Evolutionary conservation across 2,797 vertebrate genomes (phyloP).

Genomic region (Catostomus latipinnis): DNA sequence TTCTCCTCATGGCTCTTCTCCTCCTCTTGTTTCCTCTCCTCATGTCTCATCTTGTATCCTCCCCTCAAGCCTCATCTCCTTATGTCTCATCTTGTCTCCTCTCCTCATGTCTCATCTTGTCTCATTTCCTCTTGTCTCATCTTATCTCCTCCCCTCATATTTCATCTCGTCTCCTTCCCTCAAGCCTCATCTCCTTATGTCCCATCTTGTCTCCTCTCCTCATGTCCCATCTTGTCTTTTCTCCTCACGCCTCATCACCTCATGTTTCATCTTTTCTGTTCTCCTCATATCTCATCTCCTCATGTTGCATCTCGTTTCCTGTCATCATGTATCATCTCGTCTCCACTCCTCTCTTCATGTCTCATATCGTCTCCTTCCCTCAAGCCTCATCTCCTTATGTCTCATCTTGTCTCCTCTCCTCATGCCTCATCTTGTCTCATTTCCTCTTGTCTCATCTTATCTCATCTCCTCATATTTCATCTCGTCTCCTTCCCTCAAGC

Average conservation of each 20-base stretch:
- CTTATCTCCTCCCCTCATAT: slow-evolving; percentile 38
- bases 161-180: slow-evolving; percentile 67
- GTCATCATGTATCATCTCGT: slow-evolving; percentile 67
- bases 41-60: neutral
- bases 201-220: slow-evolving; percentile 59
- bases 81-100: slow-evolving; percentile 13
- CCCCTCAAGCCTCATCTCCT: slow-evolving; percentile 37
- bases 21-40: slow-evolving; percentile 64
- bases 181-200: slow-evolving; percentile 58
- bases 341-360: slow-evolving; percentile 52
- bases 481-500: neutral
- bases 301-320: slow-evolving; percentile 51
- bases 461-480: slow-evolving; percentile 50
- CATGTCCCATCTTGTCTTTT: neutral
- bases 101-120: slow-evolving; percentile 55
- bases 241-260: slow-evolving; percentile 39
- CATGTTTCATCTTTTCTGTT: neutral
- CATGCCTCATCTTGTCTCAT: slow-evolving; percentile 64
- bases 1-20: slow-evolving; percentile 57
- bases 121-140: slow-evolving; percentile 40
- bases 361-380: neutral
- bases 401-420: slow-evolving; percentile 23
- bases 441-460: slow-evolving; percentile 66
- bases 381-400: slow-evolving; percentile 10
- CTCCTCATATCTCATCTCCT: slow-evolving; percentile 8